Percentiles rank a stretch among this genome's conserved stretches.
These are phyloP conservation scores for Zingel zingel DNA, from an alignment of 2,113 vertebrate species.

Conservation along the genomic window DNA sequence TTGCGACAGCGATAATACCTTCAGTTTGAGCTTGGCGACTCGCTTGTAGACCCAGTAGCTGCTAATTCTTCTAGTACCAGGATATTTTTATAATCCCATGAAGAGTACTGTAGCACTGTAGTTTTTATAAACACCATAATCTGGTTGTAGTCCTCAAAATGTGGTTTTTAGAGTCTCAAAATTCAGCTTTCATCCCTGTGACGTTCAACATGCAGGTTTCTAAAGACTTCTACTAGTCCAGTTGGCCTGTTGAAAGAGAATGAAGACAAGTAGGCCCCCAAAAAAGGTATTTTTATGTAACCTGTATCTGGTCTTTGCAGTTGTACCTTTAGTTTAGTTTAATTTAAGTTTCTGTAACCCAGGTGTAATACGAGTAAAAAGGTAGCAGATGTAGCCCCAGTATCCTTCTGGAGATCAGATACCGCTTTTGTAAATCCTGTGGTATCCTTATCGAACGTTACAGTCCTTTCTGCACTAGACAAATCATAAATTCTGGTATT, in stretches of 20 bases:
- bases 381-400: neutral
- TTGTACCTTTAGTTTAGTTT: neutral
- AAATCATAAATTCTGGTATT: neutral
- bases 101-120: neutral
- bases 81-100: neutral
- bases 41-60: neutral
- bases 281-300: neutral
- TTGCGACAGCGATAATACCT: neutral
- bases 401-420: constrained; percentile 2
- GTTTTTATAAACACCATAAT: neutral
- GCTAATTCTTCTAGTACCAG: neutral
- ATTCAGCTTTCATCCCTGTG: neutral
- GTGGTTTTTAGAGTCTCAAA: neutral
- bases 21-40: neutral
- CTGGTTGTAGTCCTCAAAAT: neutral
- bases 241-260: neutral
- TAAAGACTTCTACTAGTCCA: constrained; percentile 3
- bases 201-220: neutral
- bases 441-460: neutral
- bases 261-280: neutral
- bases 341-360: neutral
- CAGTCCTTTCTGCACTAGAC: neutral
- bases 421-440: constrained; percentile 8
- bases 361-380: neutral
- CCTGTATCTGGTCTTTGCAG: neutral